phyloP scores from a whole-genome alignment of 2,113 vertebrate species.

The Gasterosteus nipponicus region DNA sequence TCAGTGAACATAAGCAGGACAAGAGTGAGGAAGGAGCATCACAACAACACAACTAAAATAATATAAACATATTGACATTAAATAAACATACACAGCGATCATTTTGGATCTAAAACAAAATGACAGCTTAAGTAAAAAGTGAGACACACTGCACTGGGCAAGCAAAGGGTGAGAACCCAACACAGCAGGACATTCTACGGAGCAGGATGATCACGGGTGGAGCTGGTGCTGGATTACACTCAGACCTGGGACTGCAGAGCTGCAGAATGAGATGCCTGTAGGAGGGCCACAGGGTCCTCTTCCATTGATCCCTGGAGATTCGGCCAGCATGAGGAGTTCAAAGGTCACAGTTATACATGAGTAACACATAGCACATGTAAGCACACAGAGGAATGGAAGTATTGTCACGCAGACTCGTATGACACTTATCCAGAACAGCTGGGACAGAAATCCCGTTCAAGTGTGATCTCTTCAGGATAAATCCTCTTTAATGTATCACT shows the following conservation, averaged over 20 bases:
- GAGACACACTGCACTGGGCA: conserved; percentile 36
- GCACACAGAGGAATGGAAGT: background rate
- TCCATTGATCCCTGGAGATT: conserved; percentile 82
- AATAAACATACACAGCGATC: background rate
- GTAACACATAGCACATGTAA: background rate
- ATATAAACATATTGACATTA: background rate
- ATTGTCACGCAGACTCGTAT: conserved; percentile 16
- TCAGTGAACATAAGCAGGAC: background rate
- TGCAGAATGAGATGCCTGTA: conserved; percentile 78
- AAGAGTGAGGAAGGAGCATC: conserved; percentile 9
- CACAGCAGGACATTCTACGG: conserved; percentile 41
- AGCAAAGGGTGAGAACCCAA: conserved; percentile 39
- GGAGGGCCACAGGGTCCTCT: conserved; percentile 79
- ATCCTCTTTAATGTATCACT: background rate
- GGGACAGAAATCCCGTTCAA: conserved; percentile 7
- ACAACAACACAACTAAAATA: background rate
- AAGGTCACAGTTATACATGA: conserved; percentile 72
- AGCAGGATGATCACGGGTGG: conserved; percentile 18
- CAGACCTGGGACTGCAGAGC: conserved; percentile 83
- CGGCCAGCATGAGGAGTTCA: conserved; percentile 71
- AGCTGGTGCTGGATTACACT: conserved; percentile 48
- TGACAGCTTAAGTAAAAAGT: conserved; percentile 5
- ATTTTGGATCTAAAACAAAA: conserved; percentile 12
- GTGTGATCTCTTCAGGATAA: background rate
- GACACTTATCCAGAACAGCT: background rate